These are phyloP conservation scores for Dioctria linearis DNA, from an alignment of 2,888 invertebrate genomes.

Conservation along the genomic window DNA sequence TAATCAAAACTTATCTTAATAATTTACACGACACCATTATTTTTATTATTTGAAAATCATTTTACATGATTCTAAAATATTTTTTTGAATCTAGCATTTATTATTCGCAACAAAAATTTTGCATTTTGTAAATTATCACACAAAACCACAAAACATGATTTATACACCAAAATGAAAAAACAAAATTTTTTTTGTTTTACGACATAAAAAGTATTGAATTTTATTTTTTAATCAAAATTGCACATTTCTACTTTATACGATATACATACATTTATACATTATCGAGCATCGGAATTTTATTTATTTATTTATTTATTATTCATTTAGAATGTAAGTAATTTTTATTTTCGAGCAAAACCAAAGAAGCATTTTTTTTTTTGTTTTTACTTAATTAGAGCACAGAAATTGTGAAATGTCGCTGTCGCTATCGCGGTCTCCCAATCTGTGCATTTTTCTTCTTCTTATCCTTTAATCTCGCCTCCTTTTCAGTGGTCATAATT, in stretches of 20 bases:
- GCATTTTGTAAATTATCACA: conserved; percentile 51
- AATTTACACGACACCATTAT: conserved; percentile 30
- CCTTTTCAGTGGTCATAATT: background rate
- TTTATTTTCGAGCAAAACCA: conserved; percentile 6
- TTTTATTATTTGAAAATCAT: conserved; percentile 21
- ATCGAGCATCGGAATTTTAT: conserved; percentile 29
- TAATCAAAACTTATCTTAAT: conserved; percentile 41
- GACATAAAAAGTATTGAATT: background rate
- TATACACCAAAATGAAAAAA: conserved; percentile 29
- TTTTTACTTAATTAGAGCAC: conserved; percentile 48
- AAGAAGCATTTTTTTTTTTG: background rate
- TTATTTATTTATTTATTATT: conserved; percentile 38
- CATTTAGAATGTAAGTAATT: conserved; percentile 35
- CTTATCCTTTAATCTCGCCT: conserved; percentile 50
- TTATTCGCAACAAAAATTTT: conserved; percentile 25
- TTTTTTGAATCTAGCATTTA: conserved; percentile 12
- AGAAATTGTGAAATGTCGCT: conserved; percentile 70
- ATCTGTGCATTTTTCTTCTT: conserved; percentile 64
- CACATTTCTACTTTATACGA: conserved; percentile 47
- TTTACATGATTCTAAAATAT: conserved; percentile 11
- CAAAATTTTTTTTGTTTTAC: background rate
- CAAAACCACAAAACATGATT: conserved; percentile 42
- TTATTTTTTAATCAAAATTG: conserved; percentile 30
- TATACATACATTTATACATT: conserved; percentile 44
- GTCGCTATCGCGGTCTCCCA: conserved; percentile 73